Evolutionary conservation across 2,888 invertebrate species (phyloP), one percentile per base, ranked within the genome.

Genomic region (Oscheius sp.): DNA sequence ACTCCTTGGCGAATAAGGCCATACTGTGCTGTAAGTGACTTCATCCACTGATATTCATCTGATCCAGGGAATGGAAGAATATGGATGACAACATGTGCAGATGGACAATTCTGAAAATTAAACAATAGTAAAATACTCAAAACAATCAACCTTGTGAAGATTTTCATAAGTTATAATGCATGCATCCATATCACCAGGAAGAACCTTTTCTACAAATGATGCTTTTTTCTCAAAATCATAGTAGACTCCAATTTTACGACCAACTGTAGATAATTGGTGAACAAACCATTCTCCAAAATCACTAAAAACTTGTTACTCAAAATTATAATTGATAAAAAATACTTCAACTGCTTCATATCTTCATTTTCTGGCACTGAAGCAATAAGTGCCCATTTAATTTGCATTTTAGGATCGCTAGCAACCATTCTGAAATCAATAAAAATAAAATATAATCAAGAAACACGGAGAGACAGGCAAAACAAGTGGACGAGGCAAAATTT

Each of bases 1-100:
- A 87, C 73, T 72, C 87, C 87, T 72, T 86, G 86, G 7, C 85
- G 81, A 46, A 86, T 77, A 49, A 86, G 76, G 9, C 84, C 82
- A 59, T 80, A 80, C 63, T 76, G 72, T 5, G 41, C 16, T 12
- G 79, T 72, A 41, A 81, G 63, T 18, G 77, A 76, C 69, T 85
- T 84, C 82, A 87, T 81, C 82, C 84, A 80, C 7, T 78, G 74
- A 74, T 85, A 85, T 73, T 87, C 87, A 9, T 76, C 68, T 16
- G 85, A 85, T 53, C 78, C 73, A 35, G 77, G 58, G 13, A 75
- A 56, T 23, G 87, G 87, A 23, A 87, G 77, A 43, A 87, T 81
- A 75, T 87, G 87, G 27, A 87, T 69, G 7, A 86, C 85, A 27
- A 85, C 75, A 16, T 80, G 76, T 25, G 80, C 82, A 55, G 76